Evolutionary conservation across 2,888 invertebrate genomes (phyloP), one percentile per base, ranked within the genome.

Genomic region (Hypena proboscidalis): DNA sequence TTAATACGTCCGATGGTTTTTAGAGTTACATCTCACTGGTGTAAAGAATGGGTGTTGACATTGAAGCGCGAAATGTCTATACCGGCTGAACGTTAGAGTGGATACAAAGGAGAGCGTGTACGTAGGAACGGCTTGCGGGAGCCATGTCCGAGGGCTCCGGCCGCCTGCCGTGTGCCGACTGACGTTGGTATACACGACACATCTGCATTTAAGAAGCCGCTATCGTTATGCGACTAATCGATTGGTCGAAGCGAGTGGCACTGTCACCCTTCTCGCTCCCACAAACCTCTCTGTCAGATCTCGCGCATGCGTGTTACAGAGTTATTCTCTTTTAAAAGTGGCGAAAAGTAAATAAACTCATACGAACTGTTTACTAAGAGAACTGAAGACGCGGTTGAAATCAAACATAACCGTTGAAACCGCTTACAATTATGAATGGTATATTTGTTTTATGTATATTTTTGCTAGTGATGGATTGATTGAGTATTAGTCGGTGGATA

Each of bases 201-300:
- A 90, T 90, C 90, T 90, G 90, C 90, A 90, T 90, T 90, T 90
- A 90, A 90, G 89, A 90, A 90, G 88, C 83, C 87, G 90, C 88
- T 89, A 88, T 90, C 89, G 90, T 90, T 90, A 90, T 90, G 90
- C 90, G 90, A 90, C 90, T 90, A 90, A 90, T 90, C 90, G 90
- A 90, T 90, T 90, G 90, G 90, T 89, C 80, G 85, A 85, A 90
- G 85, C 79, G 87, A 85, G 87, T 77, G 74, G 66, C 70, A 84
- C 84, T 82, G 83, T 80, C 83, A 72, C 64, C 79, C 66, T 51
- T 85, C 89, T 57, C 77, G 54, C 72, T 90, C 77, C 48, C 46
- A 45, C 60, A 65, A 58, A 68, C 73, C 77, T 87, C 87, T 78
- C 83, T 44, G 79, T 85, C 82, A 55, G 59, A 51, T 56, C 61